Evolutionary conservation across 2,888 invertebrate species (phyloP).

Genomic region (Tanytarsus gracilentus): DNA sequence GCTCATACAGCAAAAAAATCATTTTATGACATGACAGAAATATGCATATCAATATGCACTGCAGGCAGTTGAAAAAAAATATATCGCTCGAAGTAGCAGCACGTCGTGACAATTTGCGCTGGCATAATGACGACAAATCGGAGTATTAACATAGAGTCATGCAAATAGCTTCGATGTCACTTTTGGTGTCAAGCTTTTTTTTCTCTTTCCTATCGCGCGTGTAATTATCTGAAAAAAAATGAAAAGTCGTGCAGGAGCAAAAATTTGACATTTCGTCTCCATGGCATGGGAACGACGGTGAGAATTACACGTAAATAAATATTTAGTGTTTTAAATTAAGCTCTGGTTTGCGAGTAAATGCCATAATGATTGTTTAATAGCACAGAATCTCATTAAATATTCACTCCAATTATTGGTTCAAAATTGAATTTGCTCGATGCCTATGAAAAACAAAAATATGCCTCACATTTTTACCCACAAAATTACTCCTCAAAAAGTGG

Average conservation of each 20-base stretch:
- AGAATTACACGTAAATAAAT: background rate
- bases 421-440: constrained; percentile 24
- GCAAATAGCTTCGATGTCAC: constrained; percentile 1
- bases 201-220: background rate
- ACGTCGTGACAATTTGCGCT: constrained; percentile 23
- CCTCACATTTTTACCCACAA: constrained; percentile 13
- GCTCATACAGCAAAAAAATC: constrained; percentile 1
- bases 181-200: background rate
- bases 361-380: constrained; percentile 24
- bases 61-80: too few species aligned
- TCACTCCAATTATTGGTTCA: constrained; percentile 27
- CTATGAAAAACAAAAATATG: background rate
- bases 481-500: constrained; percentile 15
- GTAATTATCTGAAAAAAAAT: background rate
- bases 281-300: too few species aligned
- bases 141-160: background rate
- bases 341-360: constrained; percentile 23
- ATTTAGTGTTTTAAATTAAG: background rate
- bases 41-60: too few species aligned
- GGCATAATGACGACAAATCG: constrained; percentile 26
- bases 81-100: background rate
- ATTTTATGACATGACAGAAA: constrained; percentile 8
- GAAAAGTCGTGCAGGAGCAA: background rate
- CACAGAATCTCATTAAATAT: constrained; percentile 28
- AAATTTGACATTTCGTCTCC: background rate